These are phyloP conservation scores for Cheirogaleus major DNA, from an alignment of 2,797 vertebrate species.

Conservation along the genomic window DNA sequence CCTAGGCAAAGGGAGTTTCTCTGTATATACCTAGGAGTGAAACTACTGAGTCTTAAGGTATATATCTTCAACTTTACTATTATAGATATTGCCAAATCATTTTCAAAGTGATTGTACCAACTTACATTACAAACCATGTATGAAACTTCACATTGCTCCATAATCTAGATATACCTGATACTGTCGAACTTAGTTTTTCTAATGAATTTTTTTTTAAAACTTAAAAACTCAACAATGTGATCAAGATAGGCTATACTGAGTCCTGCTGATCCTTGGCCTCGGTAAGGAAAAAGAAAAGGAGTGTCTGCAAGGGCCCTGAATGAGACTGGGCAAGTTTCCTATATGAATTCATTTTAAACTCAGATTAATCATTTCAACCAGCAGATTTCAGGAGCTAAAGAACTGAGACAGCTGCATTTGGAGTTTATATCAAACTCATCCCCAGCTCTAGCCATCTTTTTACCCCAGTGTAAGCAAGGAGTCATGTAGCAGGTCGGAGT, in stretches of 20 bases:
- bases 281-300: background rate
- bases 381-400: background rate
- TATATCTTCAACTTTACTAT: background rate
- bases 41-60: background rate
- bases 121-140: background rate
- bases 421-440: background rate
- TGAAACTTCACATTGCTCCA: background rate
- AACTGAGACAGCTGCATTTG: background rate
- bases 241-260: background rate
- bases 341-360: background rate
- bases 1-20: background rate
- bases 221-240: background rate
- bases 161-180: background rate
- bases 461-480: background rate
- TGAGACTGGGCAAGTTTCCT: background rate
- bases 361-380: slow-evolving; percentile 1
- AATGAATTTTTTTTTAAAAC: background rate
- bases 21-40: background rate
- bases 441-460: background rate
- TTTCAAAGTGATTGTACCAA: slow-evolving; percentile 22
- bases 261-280: background rate
- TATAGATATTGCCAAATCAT: background rate
- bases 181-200: background rate
- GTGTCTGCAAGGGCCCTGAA: background rate
- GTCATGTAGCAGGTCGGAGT: background rate